Conservation (phyloP, 2,888 invertebrate genomes). For the Parasteatoda lunata region DNA sequence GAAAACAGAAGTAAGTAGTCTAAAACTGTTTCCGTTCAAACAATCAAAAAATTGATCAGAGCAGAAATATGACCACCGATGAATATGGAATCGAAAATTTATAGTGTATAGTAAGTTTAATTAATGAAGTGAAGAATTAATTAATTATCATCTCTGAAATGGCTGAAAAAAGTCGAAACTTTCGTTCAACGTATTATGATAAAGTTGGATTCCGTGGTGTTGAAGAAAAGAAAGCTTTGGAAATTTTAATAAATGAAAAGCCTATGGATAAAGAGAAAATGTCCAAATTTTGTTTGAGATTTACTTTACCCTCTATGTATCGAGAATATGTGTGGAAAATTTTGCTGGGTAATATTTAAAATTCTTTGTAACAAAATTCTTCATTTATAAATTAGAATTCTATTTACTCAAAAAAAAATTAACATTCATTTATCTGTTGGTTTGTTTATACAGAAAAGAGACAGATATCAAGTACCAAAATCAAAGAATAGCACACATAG, state of each 20-base stretch:
- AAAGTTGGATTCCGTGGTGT: slow-evolving; percentile 90
- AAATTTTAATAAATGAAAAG: slow-evolving; percentile 88
- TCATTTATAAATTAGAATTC: no score
- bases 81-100: no score
- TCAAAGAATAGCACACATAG: no score
- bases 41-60: no score
- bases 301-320: slow-evolving; percentile 87
- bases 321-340: slow-evolving; percentile 90
- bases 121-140: neutral
- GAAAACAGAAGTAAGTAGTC: no score
- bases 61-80: no score
- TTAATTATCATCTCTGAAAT: slow-evolving; percentile 1
- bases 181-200: slow-evolving; percentile 76
- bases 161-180: slow-evolving; percentile 73
- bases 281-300: slow-evolving; percentile 88
- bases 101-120: neutral
- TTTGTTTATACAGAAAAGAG: no score
- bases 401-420: no score
- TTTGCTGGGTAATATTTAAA: slow-evolving; percentile 79
- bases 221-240: slow-evolving; percentile 91
- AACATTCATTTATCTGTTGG: no score
- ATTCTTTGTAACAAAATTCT: no score
- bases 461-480: no score
- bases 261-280: slow-evolving; percentile 85
- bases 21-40: no score